Evolutionary conservation across 2,797 vertebrate species (phyloP).

Genomic region (Gastrophryne carolinensis): DNA sequence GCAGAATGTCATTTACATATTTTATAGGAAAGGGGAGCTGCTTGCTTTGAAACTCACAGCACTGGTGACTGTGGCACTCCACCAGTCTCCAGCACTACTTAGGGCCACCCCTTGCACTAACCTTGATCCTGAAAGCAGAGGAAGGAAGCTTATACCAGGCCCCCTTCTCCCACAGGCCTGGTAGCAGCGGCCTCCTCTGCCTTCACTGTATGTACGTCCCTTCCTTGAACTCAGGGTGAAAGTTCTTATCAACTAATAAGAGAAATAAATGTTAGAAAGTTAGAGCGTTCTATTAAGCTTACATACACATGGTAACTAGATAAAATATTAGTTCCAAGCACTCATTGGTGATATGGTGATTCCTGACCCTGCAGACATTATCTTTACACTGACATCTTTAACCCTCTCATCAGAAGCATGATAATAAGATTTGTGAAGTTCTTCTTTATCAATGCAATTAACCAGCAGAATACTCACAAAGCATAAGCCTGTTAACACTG

Average conservation of each 20-base stretch:
- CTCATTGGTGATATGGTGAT: not conserved
- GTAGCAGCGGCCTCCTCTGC: too few species aligned
- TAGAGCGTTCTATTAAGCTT: not conserved
- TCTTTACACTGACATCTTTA: conserved; percentile 1
- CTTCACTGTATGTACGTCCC: too few species aligned
- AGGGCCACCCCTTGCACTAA: too few species aligned
- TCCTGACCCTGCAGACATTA: not conserved
- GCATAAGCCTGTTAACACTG: conserved; percentile 2
- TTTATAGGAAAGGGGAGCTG: too few species aligned
- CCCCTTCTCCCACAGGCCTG: too few species aligned
- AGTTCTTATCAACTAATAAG: conserved; percentile 6
- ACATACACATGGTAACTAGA: conserved; percentile 13
- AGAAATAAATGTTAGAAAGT: not conserved
- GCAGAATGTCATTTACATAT: too few species aligned
- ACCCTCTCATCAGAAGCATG: not conserved
- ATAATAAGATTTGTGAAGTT: conserved; percentile 21
- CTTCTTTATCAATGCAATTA: conserved; percentile 38
- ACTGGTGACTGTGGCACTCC: too few species aligned
- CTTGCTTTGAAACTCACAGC: too few species aligned
- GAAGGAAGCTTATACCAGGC: too few species aligned
- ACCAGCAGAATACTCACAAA: conserved; percentile 2
- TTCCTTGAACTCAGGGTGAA: conserved; percentile 20
- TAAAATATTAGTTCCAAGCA: conserved; percentile 3
- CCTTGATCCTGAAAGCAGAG: too few species aligned
- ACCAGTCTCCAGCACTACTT: too few species aligned